phyloP scores from a whole-genome alignment of 2,888 invertebrate species.

The Archips xylosteana region DNA sequence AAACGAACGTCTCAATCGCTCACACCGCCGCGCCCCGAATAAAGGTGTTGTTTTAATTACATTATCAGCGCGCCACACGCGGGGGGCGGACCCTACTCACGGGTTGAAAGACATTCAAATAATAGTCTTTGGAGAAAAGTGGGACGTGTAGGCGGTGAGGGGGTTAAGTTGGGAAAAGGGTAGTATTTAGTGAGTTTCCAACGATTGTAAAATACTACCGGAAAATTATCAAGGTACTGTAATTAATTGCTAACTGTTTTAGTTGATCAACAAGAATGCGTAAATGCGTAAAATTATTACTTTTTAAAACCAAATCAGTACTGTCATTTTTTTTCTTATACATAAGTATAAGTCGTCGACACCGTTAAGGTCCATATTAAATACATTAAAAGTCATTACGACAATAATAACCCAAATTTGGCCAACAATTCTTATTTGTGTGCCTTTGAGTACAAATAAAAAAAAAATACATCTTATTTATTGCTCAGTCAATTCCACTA shows the following conservation, averaged over 20 bases:
- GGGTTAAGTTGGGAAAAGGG: conserved; percentile 1
- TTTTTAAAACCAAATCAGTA: no score
- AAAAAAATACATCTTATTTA: no score
- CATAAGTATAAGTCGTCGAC: no score
- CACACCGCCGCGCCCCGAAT: conserved; percentile 53
- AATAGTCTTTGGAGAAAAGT: conserved; percentile 81
- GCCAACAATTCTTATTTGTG: no score
- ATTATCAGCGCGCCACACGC: conserved; percentile 83
- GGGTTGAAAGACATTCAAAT: conserved; percentile 84
- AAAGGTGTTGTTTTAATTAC: conserved; percentile 86
- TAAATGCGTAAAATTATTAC: not conserved
- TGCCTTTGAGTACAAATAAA: no score
- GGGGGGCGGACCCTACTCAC: conserved; percentile 81
- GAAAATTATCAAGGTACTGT: not conserved
- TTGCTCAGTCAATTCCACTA: no score
- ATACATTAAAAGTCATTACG: no score
- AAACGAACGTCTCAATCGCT: conserved; percentile 31
- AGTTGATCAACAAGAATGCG: not conserved
- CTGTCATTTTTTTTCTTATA: no score
- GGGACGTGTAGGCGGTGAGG: conserved; percentile 53
- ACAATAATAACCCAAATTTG: no score
- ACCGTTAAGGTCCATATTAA: no score
- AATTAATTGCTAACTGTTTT: no score
- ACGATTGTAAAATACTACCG: not conserved
- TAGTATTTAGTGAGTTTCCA: conserved; percentile 2